Evolutionary conservation across 1,140 invertebrate genomes (phyloP), one percentile per base, ranked within the genome.

Genomic region (Drosophila azteca): DNA sequence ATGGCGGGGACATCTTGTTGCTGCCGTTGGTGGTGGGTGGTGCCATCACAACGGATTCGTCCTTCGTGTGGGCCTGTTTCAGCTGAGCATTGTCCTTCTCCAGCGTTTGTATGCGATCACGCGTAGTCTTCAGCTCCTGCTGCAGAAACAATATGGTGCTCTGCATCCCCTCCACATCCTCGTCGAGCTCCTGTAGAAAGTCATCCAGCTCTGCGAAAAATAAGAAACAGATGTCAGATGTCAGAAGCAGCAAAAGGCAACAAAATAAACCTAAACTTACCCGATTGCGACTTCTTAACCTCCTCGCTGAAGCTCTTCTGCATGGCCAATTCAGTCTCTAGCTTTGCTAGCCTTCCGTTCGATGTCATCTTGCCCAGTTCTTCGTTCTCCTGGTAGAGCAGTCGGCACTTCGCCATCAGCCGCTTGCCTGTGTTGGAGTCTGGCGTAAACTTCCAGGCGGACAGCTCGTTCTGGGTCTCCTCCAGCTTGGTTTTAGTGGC

Each of bases 401-500:
- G 93, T 66, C 97, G 94, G 90, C 98, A 99, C 92, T 99, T 99
- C 5, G 98, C 97, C 98, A 99, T 99, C 62, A 99, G 93, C 70
- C 98, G 95, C 93, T 99, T 99, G 17, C 98, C 98, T 41, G 98
- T 99, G 93, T 99, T 97, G 69, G 97, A 99, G 93, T 99, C 98
- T 31, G 98, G 97, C 17, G 98, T 99, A 91, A 99, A 99, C 93
- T 99, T 99, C 98, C 98, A 99, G 1, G 98, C 98, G 66, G 96
- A 97, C 24, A 99, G 93, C 94, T 99, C 98, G 93, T 98, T 99
- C 93, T 99, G 98, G 24, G 97, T 99, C 93, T 99, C 98, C 92
- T 99, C 98, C 61, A 99, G 93, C 92, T 97, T 96, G 44, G 96
- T 95, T 92, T 97, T 97, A 8, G 96, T 96, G 44, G 95, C 95